Evolutionary conservation across 2,888 invertebrate species (phyloP).

Genomic region (Conchocele bisecta): DNA sequence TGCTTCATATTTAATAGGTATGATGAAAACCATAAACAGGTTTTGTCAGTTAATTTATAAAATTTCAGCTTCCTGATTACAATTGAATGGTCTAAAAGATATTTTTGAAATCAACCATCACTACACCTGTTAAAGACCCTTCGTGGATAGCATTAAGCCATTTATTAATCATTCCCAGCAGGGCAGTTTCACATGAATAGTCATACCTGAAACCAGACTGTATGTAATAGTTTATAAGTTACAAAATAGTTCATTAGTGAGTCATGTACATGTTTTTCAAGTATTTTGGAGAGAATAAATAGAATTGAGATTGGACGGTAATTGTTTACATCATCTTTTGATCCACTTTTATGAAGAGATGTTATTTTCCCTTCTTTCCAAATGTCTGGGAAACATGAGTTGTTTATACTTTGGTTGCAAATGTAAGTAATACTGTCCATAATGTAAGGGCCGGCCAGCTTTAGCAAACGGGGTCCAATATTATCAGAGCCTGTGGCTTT

Average conservation of each 20-base stretch:
- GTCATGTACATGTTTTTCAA: slow-evolving; percentile 5
- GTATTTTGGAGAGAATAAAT: not conserved
- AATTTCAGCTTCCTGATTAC: not conserved
- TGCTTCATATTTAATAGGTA: not conserved
- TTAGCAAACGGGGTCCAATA: not conserved
- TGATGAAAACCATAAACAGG: not conserved
- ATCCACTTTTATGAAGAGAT: not conserved
- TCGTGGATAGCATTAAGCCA: no score
- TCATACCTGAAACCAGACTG: not conserved
- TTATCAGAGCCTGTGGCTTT: slow-evolving; percentile 3
- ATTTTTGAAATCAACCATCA: slow-evolving; percentile 5
- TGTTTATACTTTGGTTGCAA: not conserved
- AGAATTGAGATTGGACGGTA: slow-evolving; percentile 1
- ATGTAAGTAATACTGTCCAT: not conserved
- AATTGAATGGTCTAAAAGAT: slow-evolving; percentile 1
- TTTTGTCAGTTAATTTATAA: not conserved
- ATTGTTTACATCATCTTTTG: not conserved
- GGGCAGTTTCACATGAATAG: slow-evolving; percentile 6
- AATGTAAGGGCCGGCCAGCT: not conserved
- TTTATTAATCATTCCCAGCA: no score
- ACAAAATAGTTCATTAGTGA: not conserved
- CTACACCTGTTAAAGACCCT: no score
- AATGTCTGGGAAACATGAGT: not conserved
- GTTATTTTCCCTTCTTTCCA: slow-evolving; percentile 3
- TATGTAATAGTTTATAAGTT: not conserved